Evolutionary conservation across 2,888 invertebrate species (phyloP), one percentile per base, ranked within the genome.

Genomic region (Automeris io): DNA sequence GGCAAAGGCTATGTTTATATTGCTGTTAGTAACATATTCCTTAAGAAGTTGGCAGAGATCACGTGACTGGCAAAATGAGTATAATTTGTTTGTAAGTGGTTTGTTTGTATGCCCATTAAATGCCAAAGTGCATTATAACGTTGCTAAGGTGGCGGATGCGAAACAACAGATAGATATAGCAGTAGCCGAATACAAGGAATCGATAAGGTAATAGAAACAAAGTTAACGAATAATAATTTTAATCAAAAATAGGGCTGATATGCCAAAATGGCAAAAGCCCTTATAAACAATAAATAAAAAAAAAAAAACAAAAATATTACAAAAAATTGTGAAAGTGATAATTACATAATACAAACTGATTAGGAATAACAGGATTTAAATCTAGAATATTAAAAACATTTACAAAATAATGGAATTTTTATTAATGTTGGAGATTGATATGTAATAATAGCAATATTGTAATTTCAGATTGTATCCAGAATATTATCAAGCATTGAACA

Each of bases 401-500:
- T n/a, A n/a, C n/a, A n/a, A n/a, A n/a, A n/a, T n/a, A n/a, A n/a
- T n/a, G n/a, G n/a, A n/a, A n/a, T n/a, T n/a, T n/a, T n/a, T n/a
- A n/a, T n/a, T n/a, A n/a, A n/a, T n/a, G n/a, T n/a, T n/a, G n/a
- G n/a, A n/a, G n/a, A n/a, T n/a, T n/a, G n/a, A n/a, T n/a, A n/a
- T n/a, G n/a, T n/a, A n/a, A n/a, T n/a, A n/a, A n/a, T n/a, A n/a
- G n/a, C n/a, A n/a, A n/a, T n/a, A n/a, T n/a, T n/a, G n/a, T n/a
- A n/a, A n/a, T 64, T 69, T 46, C 63, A 91, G 91, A 48, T 78
- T 96, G 42, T 90, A 94, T 80, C 93, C 95, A 2, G 83, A 90
- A 31, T 96, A 96, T 72, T 95, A 95, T 70, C 95, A 96, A 78
- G 96, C 97, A 0, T 93, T 97, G 94, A 97, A 97, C 70, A 97